Conservation (phyloP, 2,113 vertebrate species). For the Meles meles region DNA sequence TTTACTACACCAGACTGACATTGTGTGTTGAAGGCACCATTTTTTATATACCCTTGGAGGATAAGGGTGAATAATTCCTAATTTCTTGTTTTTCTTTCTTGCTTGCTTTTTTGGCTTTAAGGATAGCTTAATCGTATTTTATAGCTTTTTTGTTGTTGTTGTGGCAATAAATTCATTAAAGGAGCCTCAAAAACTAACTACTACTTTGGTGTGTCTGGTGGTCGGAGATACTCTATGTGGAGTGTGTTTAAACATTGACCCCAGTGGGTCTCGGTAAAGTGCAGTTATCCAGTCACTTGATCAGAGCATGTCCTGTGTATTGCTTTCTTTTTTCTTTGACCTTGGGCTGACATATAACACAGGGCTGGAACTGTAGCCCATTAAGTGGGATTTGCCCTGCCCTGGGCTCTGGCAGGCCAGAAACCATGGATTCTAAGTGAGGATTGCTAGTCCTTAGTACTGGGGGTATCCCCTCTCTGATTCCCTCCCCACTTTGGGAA, state of each 20-base stretch:
- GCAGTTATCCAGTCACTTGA: not conserved
- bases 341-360: not conserved
- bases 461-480: too few relatives aligned
- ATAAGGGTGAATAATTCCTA: not conserved
- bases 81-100: not conserved
- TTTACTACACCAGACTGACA: not conserved
- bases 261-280: not conserved
- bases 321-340: not conserved
- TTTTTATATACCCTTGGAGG: not conserved
- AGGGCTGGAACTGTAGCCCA: not conserved
- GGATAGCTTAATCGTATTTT: not conserved
- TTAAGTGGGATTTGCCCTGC: not conserved
- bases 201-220: not conserved
- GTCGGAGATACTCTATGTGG: not conserved
- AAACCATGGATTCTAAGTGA: not conserved
- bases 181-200: not conserved
- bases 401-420: not conserved
- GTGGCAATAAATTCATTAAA: not conserved
- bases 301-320: not conserved
- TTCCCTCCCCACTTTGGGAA: not conserved
- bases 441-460: not conserved
- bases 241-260: not conserved
- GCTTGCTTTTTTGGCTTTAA: not conserved
- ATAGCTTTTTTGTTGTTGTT: not conserved
- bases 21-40: not conserved